phyloP scores from a whole-genome alignment of 2,888 invertebrate species.

The Caenorhabditis sinica region DNA sequence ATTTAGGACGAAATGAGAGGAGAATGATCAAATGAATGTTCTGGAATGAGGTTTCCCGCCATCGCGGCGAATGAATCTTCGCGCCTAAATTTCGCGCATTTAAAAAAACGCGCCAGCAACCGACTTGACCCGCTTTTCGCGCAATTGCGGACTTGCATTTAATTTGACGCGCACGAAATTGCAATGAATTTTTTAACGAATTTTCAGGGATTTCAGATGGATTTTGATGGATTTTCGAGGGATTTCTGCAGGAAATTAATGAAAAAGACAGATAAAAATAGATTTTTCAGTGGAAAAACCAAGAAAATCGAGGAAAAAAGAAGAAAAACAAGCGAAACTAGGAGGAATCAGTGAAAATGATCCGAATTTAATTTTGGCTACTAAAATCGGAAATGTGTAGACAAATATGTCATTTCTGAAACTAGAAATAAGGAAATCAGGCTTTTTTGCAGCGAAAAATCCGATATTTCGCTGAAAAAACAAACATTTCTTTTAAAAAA shows the following conservation, averaged over 20 bases:
- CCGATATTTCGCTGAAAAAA: too few species aligned
- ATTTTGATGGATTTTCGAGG: background rate
- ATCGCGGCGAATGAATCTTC: conserved; percentile 19
- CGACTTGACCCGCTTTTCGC: conserved; percentile 6
- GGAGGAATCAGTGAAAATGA: too few species aligned
- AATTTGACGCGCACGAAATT: conserved; percentile 28
- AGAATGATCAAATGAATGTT: background rate
- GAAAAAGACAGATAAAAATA: background rate
- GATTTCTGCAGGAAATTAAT: background rate
- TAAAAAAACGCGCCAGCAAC: conserved; percentile 36
- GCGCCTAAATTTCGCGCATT: conserved; percentile 55
- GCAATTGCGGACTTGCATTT: conserved; percentile 2
- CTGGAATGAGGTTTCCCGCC: conserved; percentile 2
- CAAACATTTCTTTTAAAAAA: too few species aligned
- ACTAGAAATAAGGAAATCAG: background rate
- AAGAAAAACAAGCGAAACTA: background rate
- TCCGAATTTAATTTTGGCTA: too few species aligned
- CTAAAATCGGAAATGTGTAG: too few species aligned
- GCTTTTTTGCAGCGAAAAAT: too few species aligned
- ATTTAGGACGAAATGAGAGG: conserved; percentile 1
- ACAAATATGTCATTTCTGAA: background rate
- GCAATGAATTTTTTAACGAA: background rate
- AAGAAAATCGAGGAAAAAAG: background rate
- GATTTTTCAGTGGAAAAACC: background rate
- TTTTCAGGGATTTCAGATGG: background rate